Percentiles rank a stretch among this genome's conserved stretches.
Conservation (phyloP, 2,113 vertebrate species). For the Tragelaphus imberbis region DNA sequence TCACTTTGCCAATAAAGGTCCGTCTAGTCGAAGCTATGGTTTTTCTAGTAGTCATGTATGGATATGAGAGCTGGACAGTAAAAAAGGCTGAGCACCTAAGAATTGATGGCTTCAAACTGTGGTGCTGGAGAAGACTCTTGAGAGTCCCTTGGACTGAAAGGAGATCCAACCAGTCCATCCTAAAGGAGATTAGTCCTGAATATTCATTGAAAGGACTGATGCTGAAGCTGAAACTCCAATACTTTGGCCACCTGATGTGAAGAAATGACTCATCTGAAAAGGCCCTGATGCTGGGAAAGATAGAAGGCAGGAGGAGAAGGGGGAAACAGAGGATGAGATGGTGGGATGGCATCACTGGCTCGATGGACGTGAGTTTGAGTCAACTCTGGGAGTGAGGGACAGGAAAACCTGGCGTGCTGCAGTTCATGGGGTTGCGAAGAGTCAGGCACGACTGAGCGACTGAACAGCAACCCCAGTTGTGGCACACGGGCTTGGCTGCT, state of each 20-base stretch:
- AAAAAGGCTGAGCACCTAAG: background rate
- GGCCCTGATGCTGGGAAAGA: background rate
- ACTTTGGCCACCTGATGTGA: background rate
- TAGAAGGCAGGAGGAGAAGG: background rate
- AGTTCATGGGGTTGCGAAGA: background rate
- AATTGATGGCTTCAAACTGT: background rate
- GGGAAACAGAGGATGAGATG: background rate
- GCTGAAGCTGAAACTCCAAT: background rate
- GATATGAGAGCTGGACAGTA: background rate
- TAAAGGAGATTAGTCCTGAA: background rate
- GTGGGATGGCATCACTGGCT: background rate
- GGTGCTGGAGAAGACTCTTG: background rate
- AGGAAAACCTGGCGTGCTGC: background rate
- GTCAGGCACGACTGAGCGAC: accelerated
- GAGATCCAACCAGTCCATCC: background rate
- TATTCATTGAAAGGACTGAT: background rate
- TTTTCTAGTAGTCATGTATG: background rate
- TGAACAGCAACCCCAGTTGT: accelerated
- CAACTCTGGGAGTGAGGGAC: accelerated
- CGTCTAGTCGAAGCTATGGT: background rate
- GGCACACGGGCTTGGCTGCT: background rate
- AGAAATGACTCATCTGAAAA: background rate
- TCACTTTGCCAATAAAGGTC: background rate
- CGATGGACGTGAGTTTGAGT: background rate
- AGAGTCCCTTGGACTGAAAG: background rate